Conservation (phyloP, 2,113 vertebrate species). For the Recurvirostra avosetta region DNA sequence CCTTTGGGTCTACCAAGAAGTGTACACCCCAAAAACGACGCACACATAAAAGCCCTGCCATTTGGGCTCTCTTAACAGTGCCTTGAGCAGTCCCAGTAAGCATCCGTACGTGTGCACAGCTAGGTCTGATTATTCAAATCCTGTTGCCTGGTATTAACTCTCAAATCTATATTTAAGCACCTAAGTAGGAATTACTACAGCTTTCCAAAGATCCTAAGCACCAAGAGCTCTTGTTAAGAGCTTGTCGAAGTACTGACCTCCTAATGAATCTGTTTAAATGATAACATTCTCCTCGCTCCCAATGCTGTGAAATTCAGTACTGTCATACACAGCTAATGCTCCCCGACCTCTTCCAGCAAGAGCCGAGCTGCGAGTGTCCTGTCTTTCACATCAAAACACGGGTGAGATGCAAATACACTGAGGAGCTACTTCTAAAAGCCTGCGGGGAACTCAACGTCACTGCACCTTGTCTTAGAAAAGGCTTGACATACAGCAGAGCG, state of each 20-base stretch:
- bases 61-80: not conserved
- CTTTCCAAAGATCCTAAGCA: constrained; percentile 33
- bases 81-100: not conserved
- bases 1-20: not conserved
- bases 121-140: constrained; percentile 23
- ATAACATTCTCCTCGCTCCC: not conserved
- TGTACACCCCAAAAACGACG: not conserved
- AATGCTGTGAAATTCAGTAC: not conserved
- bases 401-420: not conserved
- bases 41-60: not conserved
- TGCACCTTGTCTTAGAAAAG: not conserved
- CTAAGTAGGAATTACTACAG: constrained; percentile 52
- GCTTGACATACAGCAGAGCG: not conserved
- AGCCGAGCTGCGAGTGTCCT: rapidly evolving
- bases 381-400: not conserved
- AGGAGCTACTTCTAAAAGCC: not conserved
- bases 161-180: constrained; percentile 66
- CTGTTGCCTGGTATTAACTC: constrained; percentile 43
- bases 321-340: not conserved
- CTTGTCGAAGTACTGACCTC: not conserved
- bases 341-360: not conserved
- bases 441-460: not conserved
- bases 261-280: not conserved
- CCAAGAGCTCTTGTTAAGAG: constrained; percentile 20
- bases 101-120: not conserved